Evolutionary conservation across 2,888 invertebrate genomes (phyloP), one percentile per base, ranked within the genome.

Genomic region (Mesodorylaimus sp.): DNA sequence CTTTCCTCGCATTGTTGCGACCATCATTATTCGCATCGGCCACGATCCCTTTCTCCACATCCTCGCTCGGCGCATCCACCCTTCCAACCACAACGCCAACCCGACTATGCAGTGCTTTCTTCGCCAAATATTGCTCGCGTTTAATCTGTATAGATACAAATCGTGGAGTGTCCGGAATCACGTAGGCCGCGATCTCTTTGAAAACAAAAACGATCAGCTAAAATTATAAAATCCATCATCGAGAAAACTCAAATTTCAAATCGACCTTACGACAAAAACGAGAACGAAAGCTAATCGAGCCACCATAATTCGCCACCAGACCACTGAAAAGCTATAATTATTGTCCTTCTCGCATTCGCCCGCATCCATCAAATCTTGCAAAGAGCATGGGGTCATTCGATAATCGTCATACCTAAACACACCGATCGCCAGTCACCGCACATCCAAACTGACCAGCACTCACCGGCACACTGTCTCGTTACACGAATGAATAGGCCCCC

Each of bases 271-370:
- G 78, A 89, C 87, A 72, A 91, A 93, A 1, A 88, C 76, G 1
- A 91, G 82, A 51, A 95, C 80, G 68, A 95, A 93, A 0, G 81
- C 83, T 56, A 95, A 71, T 59, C 87, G 74, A 13, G 85, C 84
- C 5, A 87, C 87, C 60, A 93, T 74, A 51, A 91, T 78, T 61
- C 84, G 81, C 84, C 89, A 95, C 69, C 88, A 89, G 43, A 85
- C 86, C 1, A 84, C 61, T 42, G 58, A 56, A 55, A 67, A 67
- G 42, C 50, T 49, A 44, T 51, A 43, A 59, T 56, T 47, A 56
- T 55, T 46, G 52, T 52, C 58, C 23, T 23, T 10, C 3, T n/a
- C n/a, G n/a, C n/a, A n/a, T n/a, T n/a, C n/a, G n/a, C n/a, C n/a
- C n/a, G n/a, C n/a, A n/a, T n/a, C n/a, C n/a, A n/a, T n/a, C n/a